A percentile compares a stretch with the other conserved stretches of the same genome.
These are phyloP conservation scores for Sula dactylatra DNA, from an alignment of 2,113 vertebrate genomes.

Conservation along the genomic window DNA sequence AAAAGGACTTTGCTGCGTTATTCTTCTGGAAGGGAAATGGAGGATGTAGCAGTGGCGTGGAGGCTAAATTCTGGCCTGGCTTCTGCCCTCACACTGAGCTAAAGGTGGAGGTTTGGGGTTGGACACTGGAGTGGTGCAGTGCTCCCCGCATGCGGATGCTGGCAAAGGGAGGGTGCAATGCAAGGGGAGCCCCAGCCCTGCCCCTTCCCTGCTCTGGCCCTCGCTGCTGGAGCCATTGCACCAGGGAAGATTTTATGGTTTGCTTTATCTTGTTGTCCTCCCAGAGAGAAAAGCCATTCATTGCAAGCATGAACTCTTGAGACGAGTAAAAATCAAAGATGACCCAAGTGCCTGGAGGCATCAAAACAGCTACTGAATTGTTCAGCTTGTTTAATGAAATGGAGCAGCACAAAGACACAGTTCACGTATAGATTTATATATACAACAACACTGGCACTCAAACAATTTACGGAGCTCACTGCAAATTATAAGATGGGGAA, in stretches of 20 bases:
- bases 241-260: not conserved
- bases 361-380: not conserved
- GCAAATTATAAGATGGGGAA: not conserved
- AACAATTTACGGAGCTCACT: not conserved
- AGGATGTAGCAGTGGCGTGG: not conserved
- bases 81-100: not conserved
- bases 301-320: not conserved
- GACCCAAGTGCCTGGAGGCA: slow-evolving; percentile 34
- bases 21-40: not conserved
- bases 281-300: not conserved
- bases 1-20: not conserved
- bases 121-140: not conserved
- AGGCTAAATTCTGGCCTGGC: not conserved
- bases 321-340: slow-evolving; percentile 17
- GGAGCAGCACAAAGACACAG: slow-evolving; percentile 13
- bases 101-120: not conserved
- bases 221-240: not conserved
- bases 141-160: not conserved
- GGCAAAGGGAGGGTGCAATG: not conserved
- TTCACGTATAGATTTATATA: not conserved
- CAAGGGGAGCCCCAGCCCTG: not conserved
- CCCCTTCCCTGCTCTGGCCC: not conserved
- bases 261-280: not conserved
- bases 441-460: not conserved
- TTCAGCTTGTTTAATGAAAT: slow-evolving; percentile 44